Base-by-base conservation (phyloP, 2,113 vertebrate genomes). In the Paratilapia polleni region DNA sequence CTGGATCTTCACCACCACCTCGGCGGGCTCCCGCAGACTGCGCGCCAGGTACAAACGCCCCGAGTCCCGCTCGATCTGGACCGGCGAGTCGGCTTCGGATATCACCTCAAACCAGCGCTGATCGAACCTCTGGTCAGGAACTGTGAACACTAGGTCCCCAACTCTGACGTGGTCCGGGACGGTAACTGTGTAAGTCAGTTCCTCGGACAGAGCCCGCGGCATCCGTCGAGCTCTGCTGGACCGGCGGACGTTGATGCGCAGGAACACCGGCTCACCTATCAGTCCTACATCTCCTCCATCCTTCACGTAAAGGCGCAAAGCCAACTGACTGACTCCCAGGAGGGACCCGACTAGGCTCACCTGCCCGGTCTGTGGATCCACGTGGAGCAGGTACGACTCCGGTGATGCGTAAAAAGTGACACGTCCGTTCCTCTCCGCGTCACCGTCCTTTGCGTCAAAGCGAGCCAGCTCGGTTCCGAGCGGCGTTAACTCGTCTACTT, bases 91-190 rank as follows among this genome's bases (percentile, higher is more conserved):
- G 0, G 85, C 81, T 49, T 95, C 93, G 1, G 96, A 90, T 0
- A 93, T 86, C 89, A 97, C 79, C 87, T 97, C 96, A 90, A 97
- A 97, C 95, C 96, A 95, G 4, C 91, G 94, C 62, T 93, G 94
- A 73, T 94, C 77, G 61, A 96, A 97, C 78, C 85, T 94, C 78
- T 91, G 92, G 73, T 95, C 96, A 26, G 97, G 97, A 10, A 98
- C 93, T 13, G 96, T 97, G 94, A 97, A 97, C 19, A 97, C 93
- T 78, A 96, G 86, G 78, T 97, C 97, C 1, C 97, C 97, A 54
- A 94, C 91, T 19, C 92, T 77, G 8, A 91, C 93, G 41, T 95
- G 94, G 22, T 90, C 93, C 3, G 97, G 92, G 7, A 97, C 94
- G 2, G 91, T 92, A n/a, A 97, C 96, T 1, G 94, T 95, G 93